Evolutionary conservation across 2,888 invertebrate species (phyloP).

Genomic region (Argyresthia albistria): DNA sequence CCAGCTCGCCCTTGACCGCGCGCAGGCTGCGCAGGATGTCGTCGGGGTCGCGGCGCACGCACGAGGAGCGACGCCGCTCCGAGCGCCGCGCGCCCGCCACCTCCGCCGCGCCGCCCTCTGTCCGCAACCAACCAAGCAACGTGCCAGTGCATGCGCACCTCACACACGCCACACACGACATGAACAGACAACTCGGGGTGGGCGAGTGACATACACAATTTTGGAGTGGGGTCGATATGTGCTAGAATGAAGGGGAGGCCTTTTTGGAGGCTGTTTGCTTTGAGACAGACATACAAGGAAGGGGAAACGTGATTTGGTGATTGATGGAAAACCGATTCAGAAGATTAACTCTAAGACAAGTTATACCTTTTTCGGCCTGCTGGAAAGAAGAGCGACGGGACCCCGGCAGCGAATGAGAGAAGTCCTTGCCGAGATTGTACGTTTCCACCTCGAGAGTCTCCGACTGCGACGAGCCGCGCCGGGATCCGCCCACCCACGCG

Average conservation of each 20-base stretch:
- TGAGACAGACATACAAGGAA: too few relatives aligned
- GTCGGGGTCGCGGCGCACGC: slow-evolving; percentile 87
- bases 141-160: not conserved
- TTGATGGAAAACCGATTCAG: too few relatives aligned
- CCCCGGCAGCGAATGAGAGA: slow-evolving; percentile 88
- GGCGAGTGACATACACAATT: too few relatives aligned
- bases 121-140: slow-evolving; percentile 8
- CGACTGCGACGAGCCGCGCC: slow-evolving; percentile 91
- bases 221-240: too few relatives aligned
- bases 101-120: slow-evolving; percentile 23
- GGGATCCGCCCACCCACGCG: slow-evolving; percentile 83
- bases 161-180: not conserved
- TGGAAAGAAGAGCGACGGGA: slow-evolving; percentile 90
- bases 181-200: not conserved
- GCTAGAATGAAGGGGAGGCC: too few relatives aligned
- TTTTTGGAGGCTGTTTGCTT: too few relatives aligned
- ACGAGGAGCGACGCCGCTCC: slow-evolving; percentile 85
- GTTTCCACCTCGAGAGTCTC: slow-evolving; percentile 89
- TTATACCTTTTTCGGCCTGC: slow-evolving; percentile 73
- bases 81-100: slow-evolving; percentile 50
- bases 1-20: slow-evolving; percentile 86
- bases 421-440: slow-evolving; percentile 88
- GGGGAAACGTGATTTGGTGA: too few relatives aligned
- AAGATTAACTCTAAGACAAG: not conserved
- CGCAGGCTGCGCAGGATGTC: slow-evolving; percentile 87